Evolutionary conservation across 2,113 vertebrate genomes (phyloP).

Genomic region (Neogobius melanostomus): DNA sequence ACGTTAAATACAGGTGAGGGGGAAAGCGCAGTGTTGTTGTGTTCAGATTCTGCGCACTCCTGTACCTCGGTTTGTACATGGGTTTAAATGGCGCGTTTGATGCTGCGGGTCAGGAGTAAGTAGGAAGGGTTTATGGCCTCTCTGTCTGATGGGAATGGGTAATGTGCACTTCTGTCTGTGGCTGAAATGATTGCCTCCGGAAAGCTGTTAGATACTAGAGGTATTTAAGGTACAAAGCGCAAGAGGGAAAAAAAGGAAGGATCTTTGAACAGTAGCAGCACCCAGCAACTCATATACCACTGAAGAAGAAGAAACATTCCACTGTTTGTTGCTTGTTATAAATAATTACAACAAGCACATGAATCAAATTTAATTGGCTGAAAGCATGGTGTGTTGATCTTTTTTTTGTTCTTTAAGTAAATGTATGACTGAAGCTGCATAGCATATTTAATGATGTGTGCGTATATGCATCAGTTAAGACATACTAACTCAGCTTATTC

Average conservation of each 20-base stretch:
- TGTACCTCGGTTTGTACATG: conserved; percentile 5
- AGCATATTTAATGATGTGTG: too few species aligned
- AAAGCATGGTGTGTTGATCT: too few species aligned
- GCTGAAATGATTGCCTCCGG: neutral
- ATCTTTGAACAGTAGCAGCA: neutral
- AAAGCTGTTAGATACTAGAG: neutral
- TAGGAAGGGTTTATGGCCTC: conserved; percentile 2
- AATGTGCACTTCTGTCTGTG: conserved; percentile 1
- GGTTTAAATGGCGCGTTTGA: conserved; percentile 13
- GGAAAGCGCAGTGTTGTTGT: neutral
- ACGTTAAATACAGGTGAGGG: neutral
- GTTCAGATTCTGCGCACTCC: neutral
- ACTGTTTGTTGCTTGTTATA: too few species aligned
- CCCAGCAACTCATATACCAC: neutral
- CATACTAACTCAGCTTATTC: too few species aligned
- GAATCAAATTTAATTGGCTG: too few species aligned
- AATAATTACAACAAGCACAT: too few species aligned
- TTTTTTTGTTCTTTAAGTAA: too few species aligned
- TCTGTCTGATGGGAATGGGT: conserved; percentile 1
- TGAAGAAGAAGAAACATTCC: too few species aligned
- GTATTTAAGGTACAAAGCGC: neutral
- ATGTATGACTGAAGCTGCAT: too few species aligned
- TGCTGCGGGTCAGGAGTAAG: conserved; percentile 7
- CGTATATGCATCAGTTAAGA: too few species aligned
- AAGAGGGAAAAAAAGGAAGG: neutral